Conservation (phyloP, 2,797 vertebrate species). For the Pagetopsis macropterus region DNA sequence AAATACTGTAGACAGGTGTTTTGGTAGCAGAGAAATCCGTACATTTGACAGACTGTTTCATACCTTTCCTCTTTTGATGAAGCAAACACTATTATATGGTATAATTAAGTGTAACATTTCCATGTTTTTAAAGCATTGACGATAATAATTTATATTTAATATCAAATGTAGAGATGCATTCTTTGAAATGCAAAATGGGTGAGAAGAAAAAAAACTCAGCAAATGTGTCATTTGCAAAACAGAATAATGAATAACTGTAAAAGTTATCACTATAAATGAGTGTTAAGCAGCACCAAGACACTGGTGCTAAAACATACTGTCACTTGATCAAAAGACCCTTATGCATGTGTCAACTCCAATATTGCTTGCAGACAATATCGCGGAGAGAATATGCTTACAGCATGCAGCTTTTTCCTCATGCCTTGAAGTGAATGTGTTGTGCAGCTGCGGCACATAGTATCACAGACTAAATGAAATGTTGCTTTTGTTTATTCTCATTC, state of each 20-base stretch:
- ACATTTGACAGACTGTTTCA: too few species aligned
- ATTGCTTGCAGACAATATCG: constrained; percentile 18
- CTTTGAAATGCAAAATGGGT: background rate
- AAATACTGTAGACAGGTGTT: background rate
- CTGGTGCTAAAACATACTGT: constrained; percentile 25
- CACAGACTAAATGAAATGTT: constrained; percentile 46
- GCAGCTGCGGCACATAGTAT: constrained; percentile 19
- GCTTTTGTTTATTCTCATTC: constrained; percentile 59
- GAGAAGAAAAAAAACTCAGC: background rate
- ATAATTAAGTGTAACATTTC: background rate
- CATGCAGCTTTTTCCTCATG: constrained; percentile 2
- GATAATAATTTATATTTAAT: too few species aligned
- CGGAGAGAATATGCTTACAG: constrained; percentile 17
- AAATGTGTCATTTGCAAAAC: constrained; percentile 14
- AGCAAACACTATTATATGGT: background rate
- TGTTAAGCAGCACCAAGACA: constrained; percentile 19
- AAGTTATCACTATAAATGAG: constrained; percentile 23
- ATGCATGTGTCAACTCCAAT: constrained; percentile 43
- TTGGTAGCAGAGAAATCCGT: too few species aligned
- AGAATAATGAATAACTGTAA: constrained; percentile 11
- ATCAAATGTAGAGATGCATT: background rate
- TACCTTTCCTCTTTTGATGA: background rate
- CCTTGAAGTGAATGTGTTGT: constrained; percentile 28
- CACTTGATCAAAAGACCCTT: constrained; percentile 53
- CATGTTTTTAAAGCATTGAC: too few species aligned